Evolutionary conservation across 53 echinoderm and acorn worm genomes (phyloP), one percentile per base, ranked within the genome.

Genomic region (Echinarachnius parma): DNA sequence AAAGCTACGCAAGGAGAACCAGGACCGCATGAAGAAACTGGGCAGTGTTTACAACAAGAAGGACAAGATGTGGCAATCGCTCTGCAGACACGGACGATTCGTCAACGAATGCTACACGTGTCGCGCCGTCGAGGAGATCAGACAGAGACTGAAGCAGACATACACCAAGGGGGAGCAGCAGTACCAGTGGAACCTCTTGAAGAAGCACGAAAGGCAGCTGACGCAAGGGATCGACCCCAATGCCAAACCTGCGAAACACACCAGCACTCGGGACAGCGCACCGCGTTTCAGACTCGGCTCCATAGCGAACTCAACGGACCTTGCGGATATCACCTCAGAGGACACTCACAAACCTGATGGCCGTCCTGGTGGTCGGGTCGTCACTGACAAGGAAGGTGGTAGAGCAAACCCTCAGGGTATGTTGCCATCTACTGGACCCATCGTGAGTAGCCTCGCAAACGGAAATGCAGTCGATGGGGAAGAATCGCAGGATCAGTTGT

Each of bases 71-170:
- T 18, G 21, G 35, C 74, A 77, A 2, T 31, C 66, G 18, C 42
- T 75, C 28, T 88, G 88, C 54, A 57, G 80, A 18, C 88, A 83
- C 34, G 88, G 83, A 11, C 75, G 75, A 45, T 78, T 83, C 32
- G 46, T 66, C 27, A 30, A 64, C 22, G 77, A 59, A 16, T 88
- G 88, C 21, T 74, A 59, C 46, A 79, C 83, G 4, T 88, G 88
- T 59, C 50, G 59, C 3, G 68, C 88, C 11, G 66, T 88, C 15
- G 88, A 76, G 11, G 83, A 88, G 46, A 75, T 83, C 31, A 60
- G 81, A 23, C 37, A 67, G 18, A 53, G 83, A 48, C 33, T 88
- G 34, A 83, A 83, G 48, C 47, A 34, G 32, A 46, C 67, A 20
- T 60, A 83, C 34, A 78, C 37, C 30, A 34, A 59, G 33, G 64